Evolutionary conservation across 2,797 vertebrate genomes (phyloP), one percentile per base, ranked within the genome.

Genomic region (Pipistrellus pygmaeus): DNA sequence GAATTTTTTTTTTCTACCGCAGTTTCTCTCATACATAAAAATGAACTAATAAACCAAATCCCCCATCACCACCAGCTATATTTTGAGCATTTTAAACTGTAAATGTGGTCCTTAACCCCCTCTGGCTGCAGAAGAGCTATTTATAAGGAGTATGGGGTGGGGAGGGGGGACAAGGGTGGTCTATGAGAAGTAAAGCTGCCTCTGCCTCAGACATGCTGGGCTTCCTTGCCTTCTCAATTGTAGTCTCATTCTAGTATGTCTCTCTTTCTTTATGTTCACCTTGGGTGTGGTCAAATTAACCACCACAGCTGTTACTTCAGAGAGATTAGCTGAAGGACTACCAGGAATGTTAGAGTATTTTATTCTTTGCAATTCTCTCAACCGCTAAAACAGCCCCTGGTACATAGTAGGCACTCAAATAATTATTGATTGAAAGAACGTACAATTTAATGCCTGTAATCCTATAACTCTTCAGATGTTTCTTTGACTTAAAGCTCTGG

Each of bases 21-120:
- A 91, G 88, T 93, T 97, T 96, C 92, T 96, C 95, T 97, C 92
- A 96, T 94, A 94, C 91, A 92, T 96, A 97, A 97, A 97, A 97
- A 97, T 92, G 92, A 95, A 88, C 88, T 93, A 96, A 96, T 95
- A 97, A 95, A 94, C 90, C 77, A 95, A 95, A 91, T 94, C 57
- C 38, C 48, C 83, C 76, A 75, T 92, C 90, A 90, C 82, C 64
- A 88, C 48, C 78, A 90, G 90, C 80, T 92, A 69, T 92, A 90
- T 90, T 88, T 87, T 62, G 51, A 93, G 51, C 71, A 88, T 86
- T 96, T 92, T 84, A 76, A 90, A 82, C 48, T 77, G 25, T 90
- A 92, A 90, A 80, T 93, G 76, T 38, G 77, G 44, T 84, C 44
- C 41, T 94, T 92, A 83, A 69, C 53, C 69, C 64, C 88, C 81